Evolutionary conservation across 2,888 invertebrate genomes (phyloP).

Genomic region (Mimumesa dahlbomi): DNA sequence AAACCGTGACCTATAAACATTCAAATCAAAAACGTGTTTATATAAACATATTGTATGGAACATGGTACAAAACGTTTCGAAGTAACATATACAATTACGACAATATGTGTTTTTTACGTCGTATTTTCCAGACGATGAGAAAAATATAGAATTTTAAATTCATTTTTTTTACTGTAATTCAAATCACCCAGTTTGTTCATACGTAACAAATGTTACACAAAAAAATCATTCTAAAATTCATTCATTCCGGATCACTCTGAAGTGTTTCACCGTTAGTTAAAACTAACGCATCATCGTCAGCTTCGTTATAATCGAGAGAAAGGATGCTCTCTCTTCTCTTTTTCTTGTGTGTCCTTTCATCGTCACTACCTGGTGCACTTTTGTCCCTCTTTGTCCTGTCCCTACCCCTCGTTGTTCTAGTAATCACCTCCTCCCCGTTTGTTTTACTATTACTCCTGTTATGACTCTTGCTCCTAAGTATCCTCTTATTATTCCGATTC

Average conservation of each 20-base stretch:
- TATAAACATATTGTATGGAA: slow-evolving; percentile 20
- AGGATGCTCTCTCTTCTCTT: slow-evolving; percentile 87
- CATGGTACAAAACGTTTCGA: slow-evolving; percentile 21
- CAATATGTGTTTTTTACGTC: background rate
- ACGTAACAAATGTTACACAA: slow-evolving; percentile 39
- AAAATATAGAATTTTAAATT: slow-evolving; percentile 22
- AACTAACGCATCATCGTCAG: slow-evolving; percentile 87
- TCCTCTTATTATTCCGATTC: slow-evolving; percentile 66
- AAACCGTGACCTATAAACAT: slow-evolving; percentile 40
- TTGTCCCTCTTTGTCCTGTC: slow-evolving; percentile 80
- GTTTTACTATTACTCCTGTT: slow-evolving; percentile 75
- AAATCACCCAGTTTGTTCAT: slow-evolving; percentile 40
- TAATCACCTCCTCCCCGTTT: slow-evolving; percentile 75
- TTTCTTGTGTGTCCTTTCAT: slow-evolving; percentile 84
- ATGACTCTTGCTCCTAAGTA: slow-evolving; percentile 72
- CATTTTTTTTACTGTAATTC: slow-evolving; percentile 29
- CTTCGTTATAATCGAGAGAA: slow-evolving; percentile 87
- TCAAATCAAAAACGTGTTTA: slow-evolving; percentile 45
- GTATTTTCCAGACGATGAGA: slow-evolving; percentile 10
- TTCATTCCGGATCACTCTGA: slow-evolving; percentile 78
- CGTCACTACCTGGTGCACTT: slow-evolving; percentile 81
- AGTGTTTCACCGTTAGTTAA: slow-evolving; percentile 85
- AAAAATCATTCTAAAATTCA: slow-evolving; percentile 39
- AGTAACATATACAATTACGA: background rate
- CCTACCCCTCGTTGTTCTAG: slow-evolving; percentile 75